Conservation (phyloP, 2,113 vertebrate genomes). For the Mesocricetus auratus region DNA sequence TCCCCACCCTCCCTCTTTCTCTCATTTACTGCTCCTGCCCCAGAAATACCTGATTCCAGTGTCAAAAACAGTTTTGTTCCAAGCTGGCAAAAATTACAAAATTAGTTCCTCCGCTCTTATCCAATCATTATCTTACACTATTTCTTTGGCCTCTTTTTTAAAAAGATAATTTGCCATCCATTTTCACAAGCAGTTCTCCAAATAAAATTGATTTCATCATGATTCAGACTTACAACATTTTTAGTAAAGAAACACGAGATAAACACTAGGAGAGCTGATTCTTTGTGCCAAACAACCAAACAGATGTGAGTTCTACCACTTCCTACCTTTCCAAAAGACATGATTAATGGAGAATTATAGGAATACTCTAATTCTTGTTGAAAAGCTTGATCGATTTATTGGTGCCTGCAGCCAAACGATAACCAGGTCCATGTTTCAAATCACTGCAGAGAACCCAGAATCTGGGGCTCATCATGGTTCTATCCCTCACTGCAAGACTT, state of each 20-base stretch:
- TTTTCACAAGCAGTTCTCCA: conserved; percentile 72
- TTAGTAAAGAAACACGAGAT: conserved; percentile 76
- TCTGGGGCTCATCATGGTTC: conserved; percentile 75
- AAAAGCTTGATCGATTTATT: conserved; percentile 82
- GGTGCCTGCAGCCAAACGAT: conserved; percentile 77
- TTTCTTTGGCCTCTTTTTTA: not conserved
- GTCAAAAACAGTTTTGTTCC: conserved; percentile 20
- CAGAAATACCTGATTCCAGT: not conserved
- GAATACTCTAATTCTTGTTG: conserved; percentile 83
- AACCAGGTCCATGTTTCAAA: conserved; percentile 78
- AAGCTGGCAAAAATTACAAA: conserved; percentile 48
- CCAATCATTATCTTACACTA: conserved; percentile 37
- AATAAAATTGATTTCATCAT: conserved; percentile 78
- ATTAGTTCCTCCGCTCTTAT: conserved; percentile 33
- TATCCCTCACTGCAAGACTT: conserved; percentile 51
- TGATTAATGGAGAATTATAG: conserved; percentile 83
- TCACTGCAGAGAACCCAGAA: conserved; percentile 74
- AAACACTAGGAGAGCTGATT: conserved; percentile 72
- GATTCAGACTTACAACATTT: conserved; percentile 80
- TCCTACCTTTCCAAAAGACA: conserved; percentile 82
- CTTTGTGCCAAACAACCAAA: conserved; percentile 74
- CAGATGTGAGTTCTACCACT: conserved; percentile 81
- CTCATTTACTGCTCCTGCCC: no score
- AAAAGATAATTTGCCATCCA: conserved; percentile 70
- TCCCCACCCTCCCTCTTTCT: not conserved